Conservation (phyloP, 2,888 invertebrate species). For the Endomychus coccineus region DNA sequence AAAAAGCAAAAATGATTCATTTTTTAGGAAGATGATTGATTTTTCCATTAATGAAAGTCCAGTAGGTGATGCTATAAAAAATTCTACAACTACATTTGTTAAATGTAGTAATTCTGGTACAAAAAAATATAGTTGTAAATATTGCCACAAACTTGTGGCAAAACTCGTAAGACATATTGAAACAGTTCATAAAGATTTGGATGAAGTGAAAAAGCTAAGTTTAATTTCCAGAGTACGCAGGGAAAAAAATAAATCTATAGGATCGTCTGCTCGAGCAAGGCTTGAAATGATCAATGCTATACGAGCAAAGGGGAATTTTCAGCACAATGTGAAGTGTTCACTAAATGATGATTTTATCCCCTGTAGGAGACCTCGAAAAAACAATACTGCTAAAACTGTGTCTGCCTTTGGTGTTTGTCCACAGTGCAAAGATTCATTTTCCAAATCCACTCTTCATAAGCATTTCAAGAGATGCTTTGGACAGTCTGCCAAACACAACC, state of each 20-base stretch:
- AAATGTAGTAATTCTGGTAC: conserved; percentile 2
- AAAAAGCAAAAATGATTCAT: too few species aligned
- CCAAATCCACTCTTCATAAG: conserved; percentile 5
- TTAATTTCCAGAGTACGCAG: neutral
- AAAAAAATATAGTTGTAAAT: conserved; percentile 6
- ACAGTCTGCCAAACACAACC: neutral
- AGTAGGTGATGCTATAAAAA: neutral
- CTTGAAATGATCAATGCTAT: neutral
- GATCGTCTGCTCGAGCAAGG: conserved; percentile 3
- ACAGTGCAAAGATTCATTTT: conserved; percentile 7
- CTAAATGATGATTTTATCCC: neutral
- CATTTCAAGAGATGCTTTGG: conserved; percentile 7
- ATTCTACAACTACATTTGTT: neutral
- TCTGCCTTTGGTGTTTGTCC: conserved; percentile 7
- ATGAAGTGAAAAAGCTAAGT: conserved; percentile 6
- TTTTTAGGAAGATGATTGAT: too few species aligned
- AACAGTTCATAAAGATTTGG: conserved; percentile 6
- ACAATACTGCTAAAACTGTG: conserved; percentile 1
- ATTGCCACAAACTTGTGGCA: conserved; percentile 2
- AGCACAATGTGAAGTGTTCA: conserved; percentile 5
- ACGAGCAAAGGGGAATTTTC: conserved; percentile 5
- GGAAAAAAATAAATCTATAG: neutral
- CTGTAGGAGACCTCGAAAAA: conserved; percentile 5
- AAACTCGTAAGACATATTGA: conserved; percentile 5
- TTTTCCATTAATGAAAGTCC: neutral